Evolutionary conservation across 2,888 invertebrate species (phyloP).

Genomic region (Cantharis flavilabris): DNA sequence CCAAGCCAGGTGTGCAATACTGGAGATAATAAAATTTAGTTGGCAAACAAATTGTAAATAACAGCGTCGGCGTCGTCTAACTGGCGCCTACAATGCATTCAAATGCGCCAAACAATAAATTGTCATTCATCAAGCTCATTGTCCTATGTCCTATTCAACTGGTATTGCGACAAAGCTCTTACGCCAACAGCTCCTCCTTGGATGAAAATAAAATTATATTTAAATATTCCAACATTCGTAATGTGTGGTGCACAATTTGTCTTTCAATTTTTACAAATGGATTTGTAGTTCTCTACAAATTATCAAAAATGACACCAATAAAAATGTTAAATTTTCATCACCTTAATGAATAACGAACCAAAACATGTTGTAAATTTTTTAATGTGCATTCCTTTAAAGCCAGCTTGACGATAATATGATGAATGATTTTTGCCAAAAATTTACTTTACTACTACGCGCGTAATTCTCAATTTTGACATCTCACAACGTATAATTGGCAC

Average conservation of each 20-base stretch:
- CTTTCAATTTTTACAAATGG: constrained; percentile 3
- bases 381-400: background rate
- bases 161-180: constrained; percentile 8
- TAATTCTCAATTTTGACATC: background rate
- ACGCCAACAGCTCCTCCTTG: constrained; percentile 6
- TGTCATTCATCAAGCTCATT: constrained; percentile 26
- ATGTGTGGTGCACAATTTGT: background rate
- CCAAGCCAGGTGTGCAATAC: constrained; percentile 23
- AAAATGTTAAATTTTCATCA: background rate
- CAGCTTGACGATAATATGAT: background rate
- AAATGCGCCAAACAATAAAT: constrained; percentile 26
- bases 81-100: constrained; percentile 22
- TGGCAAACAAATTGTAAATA: constrained; percentile 10
- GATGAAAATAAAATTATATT: background rate
- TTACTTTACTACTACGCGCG: background rate
- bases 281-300: background rate
- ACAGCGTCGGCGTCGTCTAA: constrained; percentile 19
- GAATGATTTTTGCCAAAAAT: background rate
- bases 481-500: background rate
- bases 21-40: constrained; percentile 14
- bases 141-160: constrained; percentile 13
- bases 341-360: background rate
- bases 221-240: background rate
- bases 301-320: background rate
- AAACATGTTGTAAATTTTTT: background rate